Base-by-base conservation (phyloP, 2,113 vertebrate species). In the Alouatta palliata region DNA sequence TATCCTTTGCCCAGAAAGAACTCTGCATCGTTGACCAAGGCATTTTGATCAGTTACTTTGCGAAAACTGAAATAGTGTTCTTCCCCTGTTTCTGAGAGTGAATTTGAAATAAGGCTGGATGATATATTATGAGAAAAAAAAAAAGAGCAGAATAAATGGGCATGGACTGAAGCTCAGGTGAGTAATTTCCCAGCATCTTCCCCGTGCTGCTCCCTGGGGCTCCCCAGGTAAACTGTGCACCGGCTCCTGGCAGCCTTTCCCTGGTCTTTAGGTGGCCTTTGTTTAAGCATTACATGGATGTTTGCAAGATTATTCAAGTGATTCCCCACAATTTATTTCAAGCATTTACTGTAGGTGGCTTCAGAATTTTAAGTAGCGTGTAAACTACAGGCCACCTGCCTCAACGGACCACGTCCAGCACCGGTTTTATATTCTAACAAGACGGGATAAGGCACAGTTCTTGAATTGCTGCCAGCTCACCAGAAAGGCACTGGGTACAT, bases 341-440 rank as follows among this genome's bases (percentile, higher is more conserved):
- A 94, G 80, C 64, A 61, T 71, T 93, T 86, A 79, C 83, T 45
- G 21, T 77, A 76, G 76, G 54, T 95, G 90, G 86, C 66, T 87
- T 70, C 17, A 84, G 77, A 92, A 97, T 94, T 95, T 90, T 85
- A 91, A 94, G 90, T 40, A 94, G 77, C 56, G 21, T 47, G 37
- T 73, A 77, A 96, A 71, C 88, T 58, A n/a, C 35, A 87, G 86
- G 66, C 80, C 91, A 73, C 73, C 79, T 80, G 75, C 91, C 83
- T 87, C 14, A n/a, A 25, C 68, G 76, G 3, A 0, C 45, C 21
- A 6, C n/a, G 61, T 54, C 61, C 93, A 47, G n/a, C 19, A 2
- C 47, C 5, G 10, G 45, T n/a, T 71, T 85, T 56, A 37, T 47
- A 52, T 75, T 71, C 75, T 84, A 79, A 80, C 21, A 80, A 76